Base-by-base conservation (phyloP, 2,113 vertebrate genomes). In the Haliaeetus leucogaster region DNA sequence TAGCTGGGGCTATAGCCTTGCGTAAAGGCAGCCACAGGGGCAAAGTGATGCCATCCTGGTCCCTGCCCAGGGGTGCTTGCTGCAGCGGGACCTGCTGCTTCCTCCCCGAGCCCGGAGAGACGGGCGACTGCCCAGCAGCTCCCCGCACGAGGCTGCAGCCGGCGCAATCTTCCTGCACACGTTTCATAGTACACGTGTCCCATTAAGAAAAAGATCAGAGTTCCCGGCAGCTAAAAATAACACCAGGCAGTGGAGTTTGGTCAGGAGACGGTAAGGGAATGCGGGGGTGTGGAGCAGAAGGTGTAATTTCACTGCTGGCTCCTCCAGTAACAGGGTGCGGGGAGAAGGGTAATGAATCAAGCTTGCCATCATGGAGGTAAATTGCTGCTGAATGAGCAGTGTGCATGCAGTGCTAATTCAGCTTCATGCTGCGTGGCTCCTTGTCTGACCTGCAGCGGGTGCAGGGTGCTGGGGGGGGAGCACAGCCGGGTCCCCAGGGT, bases 121-220 rank as follows among this genome's bases (percentile, higher is more conserved):
- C 0, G 1, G 59, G 68, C 0, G 9, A 15, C 25, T 15, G 2
- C 67, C 80, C 4, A 2, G 61, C 78, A 68, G 29, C 58, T 73
- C 63, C 43, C 26, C 5, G 3, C 0, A 0, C 0, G 2, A 71
- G 56, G 42, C 76, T 40, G 73, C 16, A 11, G 86, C 88, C n/a
- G 58, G 45, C 89, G 43, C 0, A 2, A 63, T 66, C 90, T 40
- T 86, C 74, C 88, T 17, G 40, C 3, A 18, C 68, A 50, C 23
- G 8, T 85, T 90, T 13, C 80, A 4, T 23, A 68, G 59, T 30
- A 40, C 91, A 74, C 29, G 19, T 58, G 78, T 56, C 67, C 95
- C 91, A 95, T 95, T 94, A 96, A 93, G 78, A 85, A 79, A 95
- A 95, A 82, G 95, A 95, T 84, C 84, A 86, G 92, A 92, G 84